Base-by-base conservation (phyloP, 2,888 invertebrate genomes). In the Cancer borealis region DNA sequence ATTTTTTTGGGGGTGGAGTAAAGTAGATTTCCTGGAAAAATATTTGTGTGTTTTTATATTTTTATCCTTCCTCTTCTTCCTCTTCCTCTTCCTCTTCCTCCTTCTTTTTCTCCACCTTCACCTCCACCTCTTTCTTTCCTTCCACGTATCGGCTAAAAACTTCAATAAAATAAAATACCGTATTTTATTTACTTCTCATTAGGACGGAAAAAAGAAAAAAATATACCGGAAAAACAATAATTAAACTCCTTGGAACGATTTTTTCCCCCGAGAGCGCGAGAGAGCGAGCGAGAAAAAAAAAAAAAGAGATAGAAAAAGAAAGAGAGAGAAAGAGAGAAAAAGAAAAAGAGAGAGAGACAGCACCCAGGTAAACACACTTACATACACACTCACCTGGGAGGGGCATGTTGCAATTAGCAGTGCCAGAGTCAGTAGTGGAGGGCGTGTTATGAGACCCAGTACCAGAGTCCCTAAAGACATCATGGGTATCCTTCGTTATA, bases 361-460 rank as follows among this genome's bases (percentile, higher is more conserved):
- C 3, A 91, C 73, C 30, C 46, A 73, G 14, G 30, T 21, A 66
- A 39, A 91, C 73, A 26, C 46, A 91, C 60, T 60, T 17, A 91
- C 60, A 91, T 5, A 91, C 54, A 91, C 54, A 91, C 60, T 88
- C 45, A 87, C 54, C 87, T 49, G 60, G 54, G 2, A 79, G 87
- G 10, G 79, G 17, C 47, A 39, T 84, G n/a, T 26, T 92, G 47
- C 66, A 54, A 6, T 88, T 87, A 14, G 87, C 87, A 39, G 87
- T 84, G 14, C 88, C 92, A 12, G 87, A 92, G 54, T 92, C 88
- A 3, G 66, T 92, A 26, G 92, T 92, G 92, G 92, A 92, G n/a
- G 92, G 92, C 17, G 88, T 73, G 91, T 91, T 66, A 45, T 88
- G 84, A 4, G 87, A 92, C 21, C 92, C 92, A 10, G 92, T 92